phyloP scores from a whole-genome alignment of 2,113 vertebrate species.

The Passerina amoena region DNA sequence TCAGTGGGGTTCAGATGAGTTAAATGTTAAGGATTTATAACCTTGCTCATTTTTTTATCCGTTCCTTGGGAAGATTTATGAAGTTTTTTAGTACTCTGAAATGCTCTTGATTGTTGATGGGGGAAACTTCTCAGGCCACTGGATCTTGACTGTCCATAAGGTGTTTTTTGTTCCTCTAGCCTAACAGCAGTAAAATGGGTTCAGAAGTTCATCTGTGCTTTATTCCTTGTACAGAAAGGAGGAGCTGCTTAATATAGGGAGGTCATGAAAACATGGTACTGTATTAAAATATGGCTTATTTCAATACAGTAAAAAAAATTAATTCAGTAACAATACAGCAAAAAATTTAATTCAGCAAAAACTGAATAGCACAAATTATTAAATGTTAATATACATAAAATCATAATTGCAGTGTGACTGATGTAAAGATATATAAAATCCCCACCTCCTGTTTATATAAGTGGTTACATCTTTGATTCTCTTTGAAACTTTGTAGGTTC shows the following conservation, averaged over 20 bases:
- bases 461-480: background rate
- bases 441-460: background rate
- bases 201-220: background rate
- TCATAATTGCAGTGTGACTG: background rate
- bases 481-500: background rate
- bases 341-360: background rate
- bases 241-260: background rate
- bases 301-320: too few species aligned
- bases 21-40: constrained; percentile 5
- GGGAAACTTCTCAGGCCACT: background rate
- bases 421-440: background rate
- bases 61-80: background rate
- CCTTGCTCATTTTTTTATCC: background rate
- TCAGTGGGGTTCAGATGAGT: background rate
- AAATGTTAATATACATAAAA: background rate
- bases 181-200: background rate
- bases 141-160: background rate
- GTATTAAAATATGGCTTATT: background rate
- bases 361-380: background rate
- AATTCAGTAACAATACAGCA: too few species aligned
- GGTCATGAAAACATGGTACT: background rate
- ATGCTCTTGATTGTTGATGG: background rate
- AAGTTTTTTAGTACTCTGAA: background rate
- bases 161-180: background rate
- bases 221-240: background rate